A percentile compares a stretch with the other conserved stretches of the same genome.
phyloP scores from a whole-genome alignment of 2,888 invertebrate genomes.

The Temnothorax ravouxi region DNA sequence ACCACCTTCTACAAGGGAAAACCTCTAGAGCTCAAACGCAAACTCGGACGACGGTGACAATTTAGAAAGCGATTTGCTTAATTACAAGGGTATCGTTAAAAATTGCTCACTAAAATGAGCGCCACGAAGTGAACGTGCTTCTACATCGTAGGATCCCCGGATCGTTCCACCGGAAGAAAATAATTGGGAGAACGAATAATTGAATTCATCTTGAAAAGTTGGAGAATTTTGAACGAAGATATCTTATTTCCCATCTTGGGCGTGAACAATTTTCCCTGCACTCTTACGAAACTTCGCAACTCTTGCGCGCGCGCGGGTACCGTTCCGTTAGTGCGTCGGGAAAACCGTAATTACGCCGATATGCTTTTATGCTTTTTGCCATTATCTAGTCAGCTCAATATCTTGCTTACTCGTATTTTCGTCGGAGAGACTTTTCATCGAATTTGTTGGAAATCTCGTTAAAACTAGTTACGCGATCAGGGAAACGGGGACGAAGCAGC shows the following conservation, averaged over 20 bases:
- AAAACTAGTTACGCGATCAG: constrained; percentile 27
- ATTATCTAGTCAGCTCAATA: neutral
- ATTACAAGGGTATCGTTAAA: constrained; percentile 71
- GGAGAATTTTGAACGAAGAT: constrained; percentile 16
- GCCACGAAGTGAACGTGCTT: constrained; percentile 38
- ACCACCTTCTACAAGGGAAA: neutral
- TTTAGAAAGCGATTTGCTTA: constrained; percentile 48
- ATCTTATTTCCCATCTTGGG: neutral
- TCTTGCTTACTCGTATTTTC: constrained; percentile 28
- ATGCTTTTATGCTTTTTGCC: neutral
- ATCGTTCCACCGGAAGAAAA: constrained; percentile 69
- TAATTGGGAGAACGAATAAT: constrained; percentile 69
- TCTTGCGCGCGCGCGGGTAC: neutral
- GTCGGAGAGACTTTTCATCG: constrained; percentile 8
- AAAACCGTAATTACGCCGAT: constrained; percentile 25
- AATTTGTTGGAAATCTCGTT: constrained; percentile 24
- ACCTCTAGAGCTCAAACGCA: neutral
- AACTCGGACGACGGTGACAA: neutral
- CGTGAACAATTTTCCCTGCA: constrained; percentile 10
- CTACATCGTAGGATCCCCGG: constrained; percentile 14
- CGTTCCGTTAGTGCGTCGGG: neutral
- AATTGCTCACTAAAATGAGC: constrained; percentile 31
- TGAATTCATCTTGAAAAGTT: constrained; percentile 52
- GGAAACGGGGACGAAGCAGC: neutral
- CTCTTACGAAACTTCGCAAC: neutral